These are phyloP conservation scores for Malthinus flaveolus DNA, from an alignment of 2,888 invertebrate species.

Conservation along the genomic window DNA sequence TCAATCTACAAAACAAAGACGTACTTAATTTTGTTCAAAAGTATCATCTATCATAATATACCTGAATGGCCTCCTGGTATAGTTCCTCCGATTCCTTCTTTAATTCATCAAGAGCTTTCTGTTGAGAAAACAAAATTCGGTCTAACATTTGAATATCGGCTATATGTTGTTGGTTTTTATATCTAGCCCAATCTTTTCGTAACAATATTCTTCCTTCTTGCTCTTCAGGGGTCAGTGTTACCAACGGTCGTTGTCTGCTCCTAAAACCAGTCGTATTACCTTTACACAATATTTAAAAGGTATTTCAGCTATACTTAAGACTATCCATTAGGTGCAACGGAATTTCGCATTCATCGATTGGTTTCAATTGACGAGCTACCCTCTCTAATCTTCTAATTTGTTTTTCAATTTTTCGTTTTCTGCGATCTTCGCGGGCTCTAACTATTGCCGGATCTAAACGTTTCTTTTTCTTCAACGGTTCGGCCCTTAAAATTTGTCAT, in stretches of 20 bases:
- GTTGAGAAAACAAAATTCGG: conserved; percentile 69
- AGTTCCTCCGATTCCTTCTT: conserved; percentile 81
- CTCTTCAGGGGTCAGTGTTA: conserved; percentile 60
- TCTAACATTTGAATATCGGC: conserved; percentile 71
- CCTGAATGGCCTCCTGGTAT: conserved; percentile 84
- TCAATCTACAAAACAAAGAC: conserved; percentile 66
- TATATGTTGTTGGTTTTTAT: conserved; percentile 67
- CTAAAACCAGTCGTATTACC: conserved; percentile 48
- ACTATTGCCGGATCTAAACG: conserved; percentile 80
- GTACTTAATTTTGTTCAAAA: background rate
- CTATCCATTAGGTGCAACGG: conserved; percentile 68
- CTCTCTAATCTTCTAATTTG: conserved; percentile 82
- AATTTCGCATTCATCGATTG: conserved; percentile 84
- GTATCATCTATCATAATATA: conserved; percentile 45
- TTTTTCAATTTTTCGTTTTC: conserved; percentile 82
- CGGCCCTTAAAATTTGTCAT: conserved; percentile 64
- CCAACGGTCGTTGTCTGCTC: conserved; percentile 57
- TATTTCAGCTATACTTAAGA: conserved; percentile 58
- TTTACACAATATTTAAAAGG: background rate
- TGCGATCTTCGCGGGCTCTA: conserved; percentile 80
- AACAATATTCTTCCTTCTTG: conserved; percentile 67
- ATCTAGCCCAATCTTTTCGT: conserved; percentile 76
- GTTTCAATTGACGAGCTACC: conserved; percentile 82
- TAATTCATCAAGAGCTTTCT: conserved; percentile 78
- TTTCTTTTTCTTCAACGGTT: conserved; percentile 90